Conservation (phyloP, 2,797 vertebrate genomes). For the Hippoglossus hippoglossus region DNA sequence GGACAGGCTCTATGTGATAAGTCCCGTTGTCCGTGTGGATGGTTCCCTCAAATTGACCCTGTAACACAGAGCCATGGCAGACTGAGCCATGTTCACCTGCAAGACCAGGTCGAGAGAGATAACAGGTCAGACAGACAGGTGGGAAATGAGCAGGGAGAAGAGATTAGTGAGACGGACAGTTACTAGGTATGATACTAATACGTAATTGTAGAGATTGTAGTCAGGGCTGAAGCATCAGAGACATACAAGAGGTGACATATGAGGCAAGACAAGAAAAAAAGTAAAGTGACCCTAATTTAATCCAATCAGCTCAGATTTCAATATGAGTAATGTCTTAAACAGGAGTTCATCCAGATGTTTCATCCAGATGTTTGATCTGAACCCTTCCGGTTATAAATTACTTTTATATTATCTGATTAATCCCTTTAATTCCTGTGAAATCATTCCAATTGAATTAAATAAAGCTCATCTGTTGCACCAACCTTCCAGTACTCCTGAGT, state of each 20-base stretch:
- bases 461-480: slow-evolving; percentile 25
- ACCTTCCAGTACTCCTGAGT: slow-evolving; percentile 85
- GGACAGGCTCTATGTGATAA: slow-evolving; percentile 83
- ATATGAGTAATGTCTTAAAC: neutral
- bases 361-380: slow-evolving; percentile 6
- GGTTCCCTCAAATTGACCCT: slow-evolving; percentile 87
- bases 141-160: neutral
- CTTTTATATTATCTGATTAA: neutral
- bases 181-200: neutral
- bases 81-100: slow-evolving; percentile 81
- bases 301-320: neutral
- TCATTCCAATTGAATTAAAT: neutral
- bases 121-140: slow-evolving; percentile 7
- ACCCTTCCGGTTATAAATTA: neutral
- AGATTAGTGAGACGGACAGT: neutral
- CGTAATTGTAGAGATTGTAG: slow-evolving; percentile 1
- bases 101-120: slow-evolving; percentile 22
- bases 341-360: slow-evolving; percentile 12
- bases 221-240: neutral
- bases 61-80: slow-evolving; percentile 85
- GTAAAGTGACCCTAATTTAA: neutral
- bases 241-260: neutral
- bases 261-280: neutral
- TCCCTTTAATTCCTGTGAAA: neutral
- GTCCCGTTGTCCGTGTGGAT: slow-evolving; percentile 83